Evolutionary conservation across 2,888 invertebrate genomes (phyloP).

Genomic region (Drosophila histrio): DNA sequence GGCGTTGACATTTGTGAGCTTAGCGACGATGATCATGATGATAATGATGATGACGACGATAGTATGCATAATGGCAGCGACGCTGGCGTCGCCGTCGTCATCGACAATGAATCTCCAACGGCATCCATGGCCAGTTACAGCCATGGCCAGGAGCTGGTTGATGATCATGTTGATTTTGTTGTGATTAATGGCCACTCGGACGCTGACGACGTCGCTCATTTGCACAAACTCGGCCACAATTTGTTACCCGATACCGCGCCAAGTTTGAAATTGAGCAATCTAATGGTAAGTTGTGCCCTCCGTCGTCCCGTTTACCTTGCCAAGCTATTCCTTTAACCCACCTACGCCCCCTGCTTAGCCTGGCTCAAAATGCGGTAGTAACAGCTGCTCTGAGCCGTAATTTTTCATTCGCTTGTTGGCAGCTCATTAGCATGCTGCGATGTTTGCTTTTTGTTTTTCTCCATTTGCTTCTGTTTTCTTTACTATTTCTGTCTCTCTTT

Average conservation of each 20-base stretch:
- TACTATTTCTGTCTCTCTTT: neutral
- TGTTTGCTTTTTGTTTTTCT: conserved; percentile 49
- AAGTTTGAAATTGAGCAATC: conserved; percentile 84
- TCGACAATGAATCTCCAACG: conserved; percentile 39
- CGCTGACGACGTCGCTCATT: conserved; percentile 46
- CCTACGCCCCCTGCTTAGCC: conserved; percentile 6
- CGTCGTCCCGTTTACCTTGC: no score
- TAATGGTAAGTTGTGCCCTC: conserved; percentile 82
- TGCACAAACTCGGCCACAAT: conserved; percentile 69
- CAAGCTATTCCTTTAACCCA: no score
- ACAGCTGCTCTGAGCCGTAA: conserved; percentile 41
- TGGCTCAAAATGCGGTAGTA: conserved; percentile 45
- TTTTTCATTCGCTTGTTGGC: conserved; percentile 58
- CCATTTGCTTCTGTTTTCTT: conserved; percentile 30
- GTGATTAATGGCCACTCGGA: conserved; percentile 69
- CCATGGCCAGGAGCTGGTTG: conserved; percentile 65
- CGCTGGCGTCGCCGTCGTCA: conserved; percentile 49
- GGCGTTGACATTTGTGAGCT: conserved; percentile 77
- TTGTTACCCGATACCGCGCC: conserved; percentile 83
- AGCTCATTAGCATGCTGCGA: conserved; percentile 71
- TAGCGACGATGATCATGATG: conserved; percentile 61
- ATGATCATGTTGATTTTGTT: conserved; percentile 71
- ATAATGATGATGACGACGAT: conserved; percentile 34
- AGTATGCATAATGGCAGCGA: conserved; percentile 58
- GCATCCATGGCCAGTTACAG: conserved; percentile 29